Conservation (phyloP, 1,140 invertebrate genomes). For the Apis florea region DNA sequence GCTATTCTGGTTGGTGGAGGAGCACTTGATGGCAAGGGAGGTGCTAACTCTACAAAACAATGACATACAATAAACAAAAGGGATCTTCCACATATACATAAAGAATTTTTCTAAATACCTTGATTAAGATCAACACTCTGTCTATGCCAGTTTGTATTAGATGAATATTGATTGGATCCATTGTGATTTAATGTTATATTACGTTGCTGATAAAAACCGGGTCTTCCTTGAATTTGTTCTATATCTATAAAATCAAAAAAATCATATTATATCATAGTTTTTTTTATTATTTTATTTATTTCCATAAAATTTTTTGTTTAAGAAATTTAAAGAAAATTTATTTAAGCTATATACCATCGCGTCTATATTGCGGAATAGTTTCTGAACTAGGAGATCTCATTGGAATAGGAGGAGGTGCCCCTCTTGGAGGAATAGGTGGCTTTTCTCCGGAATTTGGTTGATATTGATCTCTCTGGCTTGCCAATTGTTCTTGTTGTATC, state of each 20-base stretch:
- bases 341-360: constrained; percentile 68
- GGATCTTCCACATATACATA: constrained; percentile 23
- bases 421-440: constrained; percentile 82
- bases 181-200: constrained; percentile 76
- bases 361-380: constrained; percentile 70
- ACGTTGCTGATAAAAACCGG: constrained; percentile 74
- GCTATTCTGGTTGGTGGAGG: constrained; percentile 75
- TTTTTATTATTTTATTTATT: background rate
- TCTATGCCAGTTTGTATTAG: constrained; percentile 72
- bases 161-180: constrained; percentile 74
- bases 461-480: constrained; percentile 66
- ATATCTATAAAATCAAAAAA: constrained; percentile 58
- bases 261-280: too few species aligned
- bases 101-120: constrained; percentile 65
- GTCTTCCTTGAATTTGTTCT: constrained; percentile 69
- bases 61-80: constrained; percentile 25
- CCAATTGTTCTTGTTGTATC: constrained; percentile 69
- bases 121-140: constrained; percentile 71
- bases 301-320: background rate
- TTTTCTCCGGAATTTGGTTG: constrained; percentile 76
- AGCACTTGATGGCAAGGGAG: constrained; percentile 77
- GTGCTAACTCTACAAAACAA: constrained; percentile 78
- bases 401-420: constrained; percentile 81
- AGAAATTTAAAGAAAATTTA: background rate
- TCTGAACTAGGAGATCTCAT: constrained; percentile 74